A percentile compares a stretch with the other conserved stretches of the same genome.
Evolutionary conservation across 2,888 invertebrate species (phyloP).

Genomic region (Nemotelus pantherinus): DNA sequence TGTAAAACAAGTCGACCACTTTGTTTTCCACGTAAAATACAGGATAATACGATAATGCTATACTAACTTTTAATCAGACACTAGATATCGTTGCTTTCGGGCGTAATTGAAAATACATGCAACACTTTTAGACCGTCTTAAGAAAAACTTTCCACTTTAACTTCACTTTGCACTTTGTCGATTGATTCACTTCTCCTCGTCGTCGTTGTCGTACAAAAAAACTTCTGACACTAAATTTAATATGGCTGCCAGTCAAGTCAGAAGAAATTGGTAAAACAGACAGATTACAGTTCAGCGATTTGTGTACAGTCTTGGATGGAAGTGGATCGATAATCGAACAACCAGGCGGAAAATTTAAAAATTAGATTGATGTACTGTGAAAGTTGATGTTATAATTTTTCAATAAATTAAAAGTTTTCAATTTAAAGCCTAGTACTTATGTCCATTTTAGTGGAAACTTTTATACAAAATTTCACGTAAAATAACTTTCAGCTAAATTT

Average conservation of each 20-base stretch:
- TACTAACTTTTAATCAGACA: slow-evolving; percentile 32
- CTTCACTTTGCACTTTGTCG: slow-evolving; percentile 29
- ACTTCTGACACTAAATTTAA: slow-evolving; percentile 39
- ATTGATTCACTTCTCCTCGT: slow-evolving; percentile 13
- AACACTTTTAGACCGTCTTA: not conserved
- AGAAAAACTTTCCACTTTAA: slow-evolving; percentile 14
- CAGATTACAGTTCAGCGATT: not conserved
- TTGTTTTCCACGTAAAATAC: too few relatives aligned
- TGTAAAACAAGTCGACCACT: too few relatives aligned
- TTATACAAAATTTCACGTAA: too few relatives aligned
- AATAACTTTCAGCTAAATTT: too few relatives aligned
- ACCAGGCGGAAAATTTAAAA: too few relatives aligned
- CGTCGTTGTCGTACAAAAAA: slow-evolving; percentile 36
- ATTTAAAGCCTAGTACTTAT: too few relatives aligned
- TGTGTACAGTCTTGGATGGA: not conserved
- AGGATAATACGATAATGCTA: not conserved
- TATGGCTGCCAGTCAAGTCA: slow-evolving; percentile 23
- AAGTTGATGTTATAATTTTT: too few relatives aligned
- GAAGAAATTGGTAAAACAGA: not conserved
- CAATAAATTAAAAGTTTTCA: too few relatives aligned
- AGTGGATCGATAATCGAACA: not conserved
- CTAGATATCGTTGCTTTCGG: not conserved
- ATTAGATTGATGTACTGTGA: too few relatives aligned
- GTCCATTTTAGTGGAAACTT: too few relatives aligned
- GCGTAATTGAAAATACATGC: slow-evolving; percentile 14